Evolutionary conservation across 2,113 vertebrate species (phyloP), one percentile per base, ranked within the genome.

Genomic region (Mirza zaza): DNA sequence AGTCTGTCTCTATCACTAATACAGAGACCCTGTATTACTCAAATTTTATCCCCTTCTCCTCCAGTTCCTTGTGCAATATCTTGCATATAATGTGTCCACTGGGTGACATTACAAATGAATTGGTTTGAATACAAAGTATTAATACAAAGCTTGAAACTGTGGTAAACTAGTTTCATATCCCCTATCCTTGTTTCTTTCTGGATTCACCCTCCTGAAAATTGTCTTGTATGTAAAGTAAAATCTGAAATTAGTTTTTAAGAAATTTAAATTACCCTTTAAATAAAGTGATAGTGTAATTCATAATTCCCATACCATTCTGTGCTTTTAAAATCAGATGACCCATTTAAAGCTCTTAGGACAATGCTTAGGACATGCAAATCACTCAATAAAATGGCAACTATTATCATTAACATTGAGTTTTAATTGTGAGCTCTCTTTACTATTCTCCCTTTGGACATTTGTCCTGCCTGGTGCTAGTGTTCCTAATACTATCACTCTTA

Each of bases 41-140:
- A 76, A 42, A 89, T 81, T 48, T 63, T 9, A 68, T 87, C 36
- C 39, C 65, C 29, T 75, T n/a, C 61, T 50, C 11, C 55, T 42
- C 29, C 36, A 27, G 59, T 34, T 59, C 34, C 52, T 90, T 76
- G 39, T 80, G 95, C 59, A 80, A 50, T 88, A 65, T 88, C 65
- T 80, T 88, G 34, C 15, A 73, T 45, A n/a, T 75, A 83, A 23
- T 70, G 18, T 70, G 12, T 68, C 17, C 20, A 71, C 42, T 50
- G 29, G 86, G 83, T 61, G 42, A 77, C 61, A 81, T 95, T 29
- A 80, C 17, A 73, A 85, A 91, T 85, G 70, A 91, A 50, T 65
- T 80, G 65, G 8, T 85, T 90, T 80, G 32, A 95, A 96, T 50
- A 39, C 77, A 61, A 97, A 76, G 18, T 57, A 20, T 57, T 57